phyloP scores from a whole-genome alignment of 2,113 vertebrate genomes.

The Brachypodius melanocephalos region DNA sequence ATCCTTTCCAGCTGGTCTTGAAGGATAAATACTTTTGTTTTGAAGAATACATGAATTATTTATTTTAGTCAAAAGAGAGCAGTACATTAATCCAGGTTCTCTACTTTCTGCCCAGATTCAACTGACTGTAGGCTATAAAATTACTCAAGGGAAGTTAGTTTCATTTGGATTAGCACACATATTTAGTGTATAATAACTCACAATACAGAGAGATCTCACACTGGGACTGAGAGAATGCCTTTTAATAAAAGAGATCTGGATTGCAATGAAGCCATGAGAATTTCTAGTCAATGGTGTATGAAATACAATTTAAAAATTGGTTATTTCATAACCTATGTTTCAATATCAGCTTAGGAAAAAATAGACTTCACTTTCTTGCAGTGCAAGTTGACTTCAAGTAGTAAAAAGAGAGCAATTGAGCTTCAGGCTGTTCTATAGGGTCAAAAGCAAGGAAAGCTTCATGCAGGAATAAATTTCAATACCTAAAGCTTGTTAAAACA shows the following conservation, averaged over 20 bases:
- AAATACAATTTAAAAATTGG: slow-evolving; percentile 53
- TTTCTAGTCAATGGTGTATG: slow-evolving; percentile 51
- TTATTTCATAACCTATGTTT: slow-evolving; percentile 39
- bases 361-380: not conserved
- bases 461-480: not conserved
- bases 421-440: not conserved
- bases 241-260: slow-evolving; percentile 58
- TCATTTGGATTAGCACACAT: slow-evolving; percentile 58
- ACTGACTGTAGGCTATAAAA: slow-evolving; percentile 45
- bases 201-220: slow-evolving; percentile 6
- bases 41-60: slow-evolving; percentile 56
- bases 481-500: not conserved
- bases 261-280: slow-evolving; percentile 54
- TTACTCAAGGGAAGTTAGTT: slow-evolving; percentile 41
- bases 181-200: slow-evolving; percentile 58
- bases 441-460: not conserved
- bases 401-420: not conserved
- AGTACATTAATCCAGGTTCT: slow-evolving; percentile 22
- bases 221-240: slow-evolving; percentile 34
- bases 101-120: slow-evolving; percentile 40
- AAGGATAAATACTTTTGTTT: slow-evolving; percentile 43
- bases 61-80: slow-evolving; percentile 54
- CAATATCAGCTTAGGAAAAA: slow-evolving; percentile 3
- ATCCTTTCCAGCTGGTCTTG: not conserved
- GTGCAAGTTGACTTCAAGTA: not conserved